Evolutionary conservation across 2,113 vertebrate species (phyloP).

Genomic region (Salvator merianae): DNA sequence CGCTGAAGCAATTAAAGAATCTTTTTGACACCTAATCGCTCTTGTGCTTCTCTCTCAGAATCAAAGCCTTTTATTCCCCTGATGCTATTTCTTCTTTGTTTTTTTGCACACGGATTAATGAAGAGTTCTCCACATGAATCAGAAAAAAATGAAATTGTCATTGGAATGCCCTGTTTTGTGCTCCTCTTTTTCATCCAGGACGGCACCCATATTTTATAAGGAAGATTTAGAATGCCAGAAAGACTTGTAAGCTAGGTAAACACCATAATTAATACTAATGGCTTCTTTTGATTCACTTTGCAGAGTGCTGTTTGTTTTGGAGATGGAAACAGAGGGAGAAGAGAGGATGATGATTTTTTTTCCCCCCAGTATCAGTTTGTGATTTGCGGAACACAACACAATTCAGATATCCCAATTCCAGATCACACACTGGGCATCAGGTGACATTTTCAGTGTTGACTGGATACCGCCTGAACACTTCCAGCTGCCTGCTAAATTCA

Average conservation of each 20-base stretch:
- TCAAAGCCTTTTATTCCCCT: constrained; percentile 24
- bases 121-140: not conserved
- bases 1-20: constrained; percentile 6
- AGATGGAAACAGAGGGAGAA: not conserved
- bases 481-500: no score
- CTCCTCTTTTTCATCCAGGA: not conserved
- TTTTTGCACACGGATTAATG: not conserved
- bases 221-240: constrained; percentile 6
- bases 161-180: not conserved
- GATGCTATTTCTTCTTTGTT: not conserved
- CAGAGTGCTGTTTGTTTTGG: not conserved
- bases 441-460: not conserved
- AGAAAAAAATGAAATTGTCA: constrained; percentile 27
- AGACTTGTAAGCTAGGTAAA: not conserved
- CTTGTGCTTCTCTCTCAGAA: constrained; percentile 3
- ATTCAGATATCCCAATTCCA: not conserved
- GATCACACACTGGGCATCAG: not conserved
- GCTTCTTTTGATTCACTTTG: not conserved
- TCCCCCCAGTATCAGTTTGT: not conserved
- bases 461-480: no score
- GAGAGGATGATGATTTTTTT: not conserved
- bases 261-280: not conserved
- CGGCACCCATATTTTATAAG: constrained; percentile 3
- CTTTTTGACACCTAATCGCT: constrained; percentile 19
- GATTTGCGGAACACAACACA: not conserved